Percentiles rank a stretch among this genome's conserved stretches.
phyloP scores from a whole-genome alignment of 2,113 vertebrate species.

The Sapayoa aenigma region DNA sequence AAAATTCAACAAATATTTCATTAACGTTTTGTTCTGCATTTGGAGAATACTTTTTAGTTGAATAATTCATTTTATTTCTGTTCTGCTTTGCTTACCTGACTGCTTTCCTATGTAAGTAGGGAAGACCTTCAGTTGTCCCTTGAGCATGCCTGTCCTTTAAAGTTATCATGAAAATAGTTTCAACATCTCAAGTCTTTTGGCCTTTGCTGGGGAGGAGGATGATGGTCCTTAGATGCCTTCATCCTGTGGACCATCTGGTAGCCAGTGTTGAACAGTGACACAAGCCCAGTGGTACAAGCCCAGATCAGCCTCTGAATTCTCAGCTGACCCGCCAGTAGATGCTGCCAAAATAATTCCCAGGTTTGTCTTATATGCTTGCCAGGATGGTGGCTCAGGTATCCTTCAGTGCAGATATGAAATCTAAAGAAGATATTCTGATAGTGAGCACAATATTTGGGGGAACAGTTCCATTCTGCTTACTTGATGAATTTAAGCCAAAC shows the following conservation, averaged over 20 bases:
- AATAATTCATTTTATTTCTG: neutral
- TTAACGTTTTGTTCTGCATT: neutral
- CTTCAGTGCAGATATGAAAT: conserved; percentile 12
- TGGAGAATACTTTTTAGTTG: neutral
- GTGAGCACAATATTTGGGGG: neutral
- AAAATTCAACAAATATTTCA: neutral
- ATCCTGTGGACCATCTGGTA: neutral
- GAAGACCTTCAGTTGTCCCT: neutral
- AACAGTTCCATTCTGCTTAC: neutral
- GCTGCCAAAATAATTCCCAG: conserved; percentile 12
- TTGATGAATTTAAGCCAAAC: neutral
- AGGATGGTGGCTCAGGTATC: neutral
- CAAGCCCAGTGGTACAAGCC: neutral
- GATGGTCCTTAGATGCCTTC: neutral
- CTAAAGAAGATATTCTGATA: neutral
- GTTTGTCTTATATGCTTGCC: neutral
- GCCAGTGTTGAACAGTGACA: conserved; percentile 10
- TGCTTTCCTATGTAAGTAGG: neutral
- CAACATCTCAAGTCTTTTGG: neutral
- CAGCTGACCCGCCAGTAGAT: neutral
- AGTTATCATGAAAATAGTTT: neutral
- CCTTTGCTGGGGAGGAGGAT: neutral
- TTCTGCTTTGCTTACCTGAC: neutral
- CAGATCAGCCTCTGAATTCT: neutral
- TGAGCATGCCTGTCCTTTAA: neutral